These are phyloP conservation scores for Caracal caracal DNA, from an alignment of 2,113 vertebrate species.

Conservation along the genomic window DNA sequence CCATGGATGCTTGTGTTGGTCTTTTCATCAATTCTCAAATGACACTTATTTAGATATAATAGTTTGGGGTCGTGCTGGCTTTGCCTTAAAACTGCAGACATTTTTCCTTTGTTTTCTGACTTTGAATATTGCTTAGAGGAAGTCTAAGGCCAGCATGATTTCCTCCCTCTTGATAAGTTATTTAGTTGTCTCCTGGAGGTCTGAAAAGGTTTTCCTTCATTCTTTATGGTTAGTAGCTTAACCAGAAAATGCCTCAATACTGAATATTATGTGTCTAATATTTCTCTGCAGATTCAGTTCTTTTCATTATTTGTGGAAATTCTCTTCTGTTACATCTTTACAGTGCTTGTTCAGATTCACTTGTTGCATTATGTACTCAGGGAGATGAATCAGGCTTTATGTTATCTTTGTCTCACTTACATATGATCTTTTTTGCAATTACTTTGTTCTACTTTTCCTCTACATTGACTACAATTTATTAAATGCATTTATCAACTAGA, in stretches of 20 bases:
- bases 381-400: background rate
- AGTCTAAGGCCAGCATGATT: conserved; percentile 19
- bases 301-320: conserved; percentile 19
- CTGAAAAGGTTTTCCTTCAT: conserved; percentile 44
- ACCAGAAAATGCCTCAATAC: background rate
- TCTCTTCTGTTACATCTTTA: background rate
- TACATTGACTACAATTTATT: background rate
- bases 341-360: conserved; percentile 21
- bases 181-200: conserved; percentile 26
- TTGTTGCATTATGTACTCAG: background rate
- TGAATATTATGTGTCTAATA: background rate
- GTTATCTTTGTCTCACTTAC: background rate
- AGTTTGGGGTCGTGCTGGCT: conserved; percentile 31
- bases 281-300: background rate
- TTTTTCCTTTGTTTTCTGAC: conserved; percentile 37
- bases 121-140: conserved; percentile 56
- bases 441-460: conserved; percentile 25
- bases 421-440: conserved; percentile 6
- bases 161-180: conserved; percentile 31
- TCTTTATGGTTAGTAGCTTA: conserved; percentile 16
- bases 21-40: conserved; percentile 20
- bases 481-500: conserved; percentile 4
- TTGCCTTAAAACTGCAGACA: conserved; percentile 40
- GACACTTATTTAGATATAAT: background rate
- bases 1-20: background rate